Evolutionary conservation across 2,797 vertebrate genomes (phyloP), one percentile per base, ranked within the genome.

Genomic region (Rhinophrynus dorsalis): DNA sequence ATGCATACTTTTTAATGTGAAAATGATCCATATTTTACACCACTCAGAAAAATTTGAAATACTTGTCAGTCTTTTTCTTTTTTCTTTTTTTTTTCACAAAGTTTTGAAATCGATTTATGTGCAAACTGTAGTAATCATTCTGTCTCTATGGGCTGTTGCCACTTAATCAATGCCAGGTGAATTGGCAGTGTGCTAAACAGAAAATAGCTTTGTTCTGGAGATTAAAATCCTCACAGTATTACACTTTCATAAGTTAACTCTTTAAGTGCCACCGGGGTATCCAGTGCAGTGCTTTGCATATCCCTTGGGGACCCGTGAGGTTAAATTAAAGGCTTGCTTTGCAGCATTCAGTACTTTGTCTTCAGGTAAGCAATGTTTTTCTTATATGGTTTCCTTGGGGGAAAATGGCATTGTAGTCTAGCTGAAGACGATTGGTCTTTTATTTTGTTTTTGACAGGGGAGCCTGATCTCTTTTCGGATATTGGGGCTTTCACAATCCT

Each of bases 21-120:
- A 64, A 32, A 65, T 51, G 52, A 65, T 65, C 60, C 45, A 51
- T 72, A 72, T 72, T 40, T 56, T 24, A 48, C 42, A 30, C 33
- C 30, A 7, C 50, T 13, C 2, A 24, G 26, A 72, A 58, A 42
- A 65, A 72, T 65, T 47, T 38, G 26, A 18, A 57, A 32, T 57
- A 51, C 52, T 51, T 40, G 68, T 65, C 68, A 65, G 48, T 30
- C 15, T 40, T 21, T 56, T 71, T 72, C 51, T 44, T 42, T 59
- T 32, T 45, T 40, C 24, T 29, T 26, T 40, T 26, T 33, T 50
- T 68, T 20, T 40, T 40, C 23, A 13, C 54, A 66, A 59, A 73
- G 69, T 73, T 73, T 65, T 73, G 58, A 71, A 75, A 81, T 83
- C 66, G 73, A 79, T 81, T 76, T 83, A 82, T 78, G 80, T 80